Conservation (phyloP, 2,797 vertebrate species). For the Propithecus deckenii region DNA sequence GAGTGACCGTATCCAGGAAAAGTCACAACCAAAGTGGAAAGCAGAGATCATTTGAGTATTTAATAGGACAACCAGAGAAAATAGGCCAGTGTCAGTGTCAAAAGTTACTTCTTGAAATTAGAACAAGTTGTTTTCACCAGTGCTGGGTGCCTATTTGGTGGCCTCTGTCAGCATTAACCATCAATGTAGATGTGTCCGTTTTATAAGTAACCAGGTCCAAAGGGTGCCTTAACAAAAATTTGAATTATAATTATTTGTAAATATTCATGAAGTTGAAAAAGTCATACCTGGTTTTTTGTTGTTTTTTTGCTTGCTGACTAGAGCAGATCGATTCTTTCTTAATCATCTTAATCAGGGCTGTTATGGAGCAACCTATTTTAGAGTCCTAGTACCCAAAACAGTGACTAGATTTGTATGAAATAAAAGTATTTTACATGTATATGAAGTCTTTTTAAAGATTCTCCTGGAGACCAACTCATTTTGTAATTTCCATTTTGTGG, state of each 20-base stretch:
- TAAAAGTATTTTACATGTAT: background rate
- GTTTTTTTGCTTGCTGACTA: background rate
- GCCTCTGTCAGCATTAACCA: background rate
- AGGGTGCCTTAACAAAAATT: background rate
- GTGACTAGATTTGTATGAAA: background rate
- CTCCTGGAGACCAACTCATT: background rate
- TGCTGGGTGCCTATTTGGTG: background rate
- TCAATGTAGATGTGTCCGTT: background rate
- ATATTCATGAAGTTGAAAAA: constrained; percentile 3
- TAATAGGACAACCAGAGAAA: background rate
- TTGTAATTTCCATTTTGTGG: constrained; percentile 16
- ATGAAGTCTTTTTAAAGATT: background rate
- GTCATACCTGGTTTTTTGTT: background rate
- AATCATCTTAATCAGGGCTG: background rate
- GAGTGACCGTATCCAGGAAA: background rate
- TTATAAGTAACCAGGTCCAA: constrained; percentile 13
- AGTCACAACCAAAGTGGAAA: background rate
- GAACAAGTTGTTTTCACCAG: background rate
- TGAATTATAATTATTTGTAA: constrained; percentile 20
- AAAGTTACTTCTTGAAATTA: background rate
- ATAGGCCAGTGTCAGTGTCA: background rate
- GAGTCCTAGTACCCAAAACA: background rate
- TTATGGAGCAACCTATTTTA: background rate
- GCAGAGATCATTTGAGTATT: background rate
- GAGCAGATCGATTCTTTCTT: background rate